Base-by-base conservation (phyloP, 2,888 invertebrate genomes). In the Sisyra nigra region DNA sequence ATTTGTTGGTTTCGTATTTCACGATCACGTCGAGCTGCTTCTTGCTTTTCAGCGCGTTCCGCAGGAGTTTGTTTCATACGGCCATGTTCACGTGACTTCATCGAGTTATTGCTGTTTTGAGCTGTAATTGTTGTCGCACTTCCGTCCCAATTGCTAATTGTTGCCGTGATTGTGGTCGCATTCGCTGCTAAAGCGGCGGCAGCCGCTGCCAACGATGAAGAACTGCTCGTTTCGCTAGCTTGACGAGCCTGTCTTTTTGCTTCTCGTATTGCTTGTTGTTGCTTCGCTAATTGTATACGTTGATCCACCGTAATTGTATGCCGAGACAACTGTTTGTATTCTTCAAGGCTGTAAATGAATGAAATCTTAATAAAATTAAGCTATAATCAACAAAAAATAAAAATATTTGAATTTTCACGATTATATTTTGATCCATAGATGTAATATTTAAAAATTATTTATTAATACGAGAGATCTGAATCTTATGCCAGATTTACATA, bases 1-100 rank as follows among this genome's bases (percentile, higher is more conserved):
- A 89, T 68, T 59, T 89, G 89, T 53, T 88, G 87, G 56, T 84
- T 82, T 51, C 86, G 69, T 40, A 78, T 75, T 61, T 85, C 83
- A 57, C 86, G 74, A 61, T 85, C 84, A 52, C 88, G 68, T 50
- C 87, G 75, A 34, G 81, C 78, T 44, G 84, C 76, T 57, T 91
- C 91, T 47, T 87, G 79, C 50, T 85, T 76, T 56, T 89, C 88
- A 14, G 78, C 73, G 51, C 83, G 76, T 59, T 88, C 87, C 8
- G 44, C 29, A 17, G 40, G 40, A 14, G 44, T 44, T 15, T 13
- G 24, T 29, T 40, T 40, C 8, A n/a, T 40, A 14, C 41, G 33
- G 17, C 11, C n/a, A 11, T 17, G 15, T 13, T 11, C 11, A 9
- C 18, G 37, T 1, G 17, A 11, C 11, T 37, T 37, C 17, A 11